Evolutionary conservation across 2,888 invertebrate genomes (phyloP).

Genomic region (Lasioglossum villosulum): DNA sequence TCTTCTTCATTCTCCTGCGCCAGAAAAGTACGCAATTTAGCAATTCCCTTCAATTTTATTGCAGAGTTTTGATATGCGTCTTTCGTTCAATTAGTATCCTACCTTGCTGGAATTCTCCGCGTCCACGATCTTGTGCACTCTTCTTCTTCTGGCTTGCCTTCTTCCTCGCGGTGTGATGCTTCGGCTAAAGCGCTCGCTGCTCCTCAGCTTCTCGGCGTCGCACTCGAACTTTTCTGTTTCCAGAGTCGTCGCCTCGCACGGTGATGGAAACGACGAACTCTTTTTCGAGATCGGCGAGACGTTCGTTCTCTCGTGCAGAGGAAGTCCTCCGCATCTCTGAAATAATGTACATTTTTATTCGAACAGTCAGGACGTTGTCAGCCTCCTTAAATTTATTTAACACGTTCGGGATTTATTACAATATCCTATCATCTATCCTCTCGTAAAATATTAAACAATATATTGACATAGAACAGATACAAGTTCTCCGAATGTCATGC

Average conservation of each 20-base stretch:
- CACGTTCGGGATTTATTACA: neutral
- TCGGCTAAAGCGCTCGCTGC: conserved; percentile 88
- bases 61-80: neutral
- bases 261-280: conserved; percentile 77
- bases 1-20: conserved; percentile 80
- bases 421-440: neutral
- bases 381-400: neutral
- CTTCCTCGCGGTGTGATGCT: conserved; percentile 87
- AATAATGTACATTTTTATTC: neutral
- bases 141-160: conserved; percentile 80
- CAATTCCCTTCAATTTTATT: neutral
- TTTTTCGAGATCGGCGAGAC: conserved; percentile 81
- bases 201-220: conserved; percentile 88
- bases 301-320: conserved; percentile 82
- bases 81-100: conserved; percentile 23
- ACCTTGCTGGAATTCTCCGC: conserved; percentile 80
- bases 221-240: conserved; percentile 84
- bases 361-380: neutral
- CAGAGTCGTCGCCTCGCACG: conserved; percentile 77
- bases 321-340: conserved; percentile 80
- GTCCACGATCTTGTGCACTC: conserved; percentile 75
- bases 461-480: neutral
- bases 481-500: neutral
- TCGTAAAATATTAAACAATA: neutral
- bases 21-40: neutral